Percentiles rank a stretch among this genome's conserved stretches.
Conservation (phyloP, 2,888 invertebrate species). For the Uloborus plumipes region DNA sequence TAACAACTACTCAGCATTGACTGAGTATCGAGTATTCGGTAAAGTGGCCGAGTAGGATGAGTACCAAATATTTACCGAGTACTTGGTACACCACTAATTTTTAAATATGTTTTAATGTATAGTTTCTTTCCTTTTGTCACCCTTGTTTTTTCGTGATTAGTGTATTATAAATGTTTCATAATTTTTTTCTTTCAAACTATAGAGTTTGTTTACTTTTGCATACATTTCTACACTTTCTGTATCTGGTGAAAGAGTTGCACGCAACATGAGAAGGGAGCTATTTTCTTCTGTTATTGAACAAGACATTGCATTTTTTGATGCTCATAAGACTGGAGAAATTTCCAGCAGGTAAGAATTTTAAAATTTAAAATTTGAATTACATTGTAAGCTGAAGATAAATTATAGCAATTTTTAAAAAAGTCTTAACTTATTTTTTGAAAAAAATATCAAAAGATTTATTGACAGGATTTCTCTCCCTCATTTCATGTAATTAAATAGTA, state of each 20-base stretch:
- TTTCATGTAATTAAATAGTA: no score
- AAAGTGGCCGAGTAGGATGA: no score
- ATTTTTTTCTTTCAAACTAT: conserved; percentile 67
- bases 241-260: conserved; percentile 90
- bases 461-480: no score
- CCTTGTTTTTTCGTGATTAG: background rate
- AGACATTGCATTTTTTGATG: conserved; percentile 92
- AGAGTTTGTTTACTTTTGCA: conserved; percentile 88
- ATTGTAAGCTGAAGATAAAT: background rate
- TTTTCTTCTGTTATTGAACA: conserved; percentile 87
- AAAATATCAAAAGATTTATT: no score
- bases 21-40: no score
- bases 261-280: conserved; percentile 83
- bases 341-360: conserved; percentile 79
- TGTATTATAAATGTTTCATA: background rate
- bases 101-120: no score
- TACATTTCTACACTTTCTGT: conserved; percentile 90
- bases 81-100: no score
- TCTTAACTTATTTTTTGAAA: no score
- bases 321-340: conserved; percentile 90
- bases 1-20: no score
- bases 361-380: background rate
- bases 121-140: no score
- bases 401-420: no score
- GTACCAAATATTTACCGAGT: no score